These are phyloP conservation scores for Geophilus truncorum DNA, from an alignment of 2,888 invertebrate species.

Conservation along the genomic window DNA sequence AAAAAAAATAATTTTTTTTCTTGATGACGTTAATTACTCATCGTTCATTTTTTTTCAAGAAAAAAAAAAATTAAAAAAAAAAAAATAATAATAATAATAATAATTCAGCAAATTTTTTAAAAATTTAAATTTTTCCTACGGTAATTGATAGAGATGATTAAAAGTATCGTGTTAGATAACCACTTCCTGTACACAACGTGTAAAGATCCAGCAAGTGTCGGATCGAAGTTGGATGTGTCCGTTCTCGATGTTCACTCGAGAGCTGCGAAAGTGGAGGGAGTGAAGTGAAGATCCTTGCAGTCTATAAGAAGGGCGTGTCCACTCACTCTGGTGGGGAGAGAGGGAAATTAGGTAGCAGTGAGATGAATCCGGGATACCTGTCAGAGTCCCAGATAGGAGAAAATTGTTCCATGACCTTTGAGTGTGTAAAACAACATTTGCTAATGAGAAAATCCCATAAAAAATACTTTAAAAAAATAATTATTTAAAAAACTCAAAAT, in stretches of 20 bases:
- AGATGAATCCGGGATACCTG: conserved; percentile 27
- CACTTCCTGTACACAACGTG: neutral
- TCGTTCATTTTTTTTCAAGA: neutral
- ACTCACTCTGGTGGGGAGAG: conserved; percentile 6
- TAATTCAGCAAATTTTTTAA: no score
- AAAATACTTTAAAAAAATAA: no score
- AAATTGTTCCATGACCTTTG: conserved; percentile 8
- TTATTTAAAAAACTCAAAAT: no score
- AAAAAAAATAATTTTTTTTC: no score
- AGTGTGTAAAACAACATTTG: neutral
- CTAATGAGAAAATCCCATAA: no score
- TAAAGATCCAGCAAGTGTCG: neutral
- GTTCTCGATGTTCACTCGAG: neutral
- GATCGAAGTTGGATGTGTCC: neutral
- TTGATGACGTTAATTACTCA: no score
- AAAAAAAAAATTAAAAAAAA: neutral
- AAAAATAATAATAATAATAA: neutral
- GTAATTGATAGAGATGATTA: neutral
- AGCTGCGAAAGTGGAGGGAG: neutral
- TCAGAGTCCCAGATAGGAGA: conserved; percentile 12
- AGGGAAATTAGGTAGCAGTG: conserved; percentile 17
- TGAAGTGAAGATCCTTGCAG: neutral
- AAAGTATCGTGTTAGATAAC: neutral
- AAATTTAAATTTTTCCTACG: neutral
- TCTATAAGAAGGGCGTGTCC: conserved; percentile 19